Percentiles rank a stretch among this genome's conserved stretches.
These are phyloP conservation scores for Proctacanthus coquilletti DNA, from an alignment of 1,140 invertebrate species.

Conservation along the genomic window DNA sequence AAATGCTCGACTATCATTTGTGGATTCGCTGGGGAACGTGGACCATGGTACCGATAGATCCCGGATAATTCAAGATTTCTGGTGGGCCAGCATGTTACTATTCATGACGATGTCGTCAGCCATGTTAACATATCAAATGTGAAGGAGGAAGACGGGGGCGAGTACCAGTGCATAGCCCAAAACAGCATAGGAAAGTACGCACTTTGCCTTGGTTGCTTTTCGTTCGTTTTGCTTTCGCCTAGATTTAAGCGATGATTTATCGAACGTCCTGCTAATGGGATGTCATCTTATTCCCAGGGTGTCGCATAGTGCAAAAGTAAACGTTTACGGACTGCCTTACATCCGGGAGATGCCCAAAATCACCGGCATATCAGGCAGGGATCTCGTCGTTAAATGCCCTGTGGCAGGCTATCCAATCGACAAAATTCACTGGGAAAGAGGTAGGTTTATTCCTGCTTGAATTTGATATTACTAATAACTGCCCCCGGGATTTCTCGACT, in stretches of 20 bases:
- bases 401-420: slow-evolving; percentile 86
- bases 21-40: neutral
- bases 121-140: slow-evolving; percentile 86
- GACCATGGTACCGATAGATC: slow-evolving; percentile 13
- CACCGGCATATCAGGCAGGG: slow-evolving; percentile 73
- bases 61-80: slow-evolving; percentile 49
- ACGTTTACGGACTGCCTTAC: slow-evolving; percentile 80
- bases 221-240: neutral
- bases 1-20: neutral
- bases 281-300: slow-evolving; percentile 32
- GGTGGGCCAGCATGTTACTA: slow-evolving; percentile 79
- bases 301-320: slow-evolving; percentile 67
- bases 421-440: slow-evolving; percentile 76
- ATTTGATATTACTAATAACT: no score
- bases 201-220: neutral
- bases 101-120: slow-evolving; percentile 83
- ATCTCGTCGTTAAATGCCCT: slow-evolving; percentile 77
- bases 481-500: no score
- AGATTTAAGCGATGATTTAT: neutral
- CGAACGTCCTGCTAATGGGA: no score
- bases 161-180: slow-evolving; percentile 73
- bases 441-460: slow-evolving; percentile 36
- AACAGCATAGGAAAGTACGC: slow-evolving; percentile 54
- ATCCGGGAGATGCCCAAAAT: slow-evolving; percentile 83
- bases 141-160: slow-evolving; percentile 78